Evolutionary conservation across 1,140 invertebrate species (phyloP).

Genomic region (Drosophila melanogaster): DNA sequence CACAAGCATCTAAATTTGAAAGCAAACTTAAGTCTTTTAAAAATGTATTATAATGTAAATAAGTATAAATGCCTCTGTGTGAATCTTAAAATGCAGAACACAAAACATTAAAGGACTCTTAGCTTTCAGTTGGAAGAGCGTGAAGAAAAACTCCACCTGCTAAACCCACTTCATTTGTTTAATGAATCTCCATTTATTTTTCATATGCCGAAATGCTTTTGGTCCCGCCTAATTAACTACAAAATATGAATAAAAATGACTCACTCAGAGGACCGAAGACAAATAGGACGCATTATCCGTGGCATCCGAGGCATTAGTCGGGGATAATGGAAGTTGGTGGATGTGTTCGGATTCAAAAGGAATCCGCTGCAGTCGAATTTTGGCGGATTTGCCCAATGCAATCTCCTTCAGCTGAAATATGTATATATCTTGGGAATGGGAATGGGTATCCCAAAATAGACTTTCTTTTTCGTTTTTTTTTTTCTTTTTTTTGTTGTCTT

Average conservation of each 20-base stretch:
- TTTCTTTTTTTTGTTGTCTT: constrained; percentile 25
- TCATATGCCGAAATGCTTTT: constrained; percentile 17
- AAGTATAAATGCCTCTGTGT: too few relatives aligned
- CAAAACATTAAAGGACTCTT: background rate
- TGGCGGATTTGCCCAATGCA: constrained; percentile 13
- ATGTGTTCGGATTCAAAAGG: constrained; percentile 3
- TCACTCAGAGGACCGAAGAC: constrained; percentile 22
- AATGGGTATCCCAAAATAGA: constrained; percentile 29
- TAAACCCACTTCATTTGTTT: constrained; percentile 8
- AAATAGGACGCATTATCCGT: constrained; percentile 37
- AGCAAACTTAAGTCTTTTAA: too few relatives aligned
- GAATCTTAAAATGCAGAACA: background rate
- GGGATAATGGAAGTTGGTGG: background rate
- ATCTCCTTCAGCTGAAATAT: constrained; percentile 33
- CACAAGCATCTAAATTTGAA: too few relatives aligned
- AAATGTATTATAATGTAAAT: too few relatives aligned
- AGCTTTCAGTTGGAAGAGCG: too few relatives aligned
- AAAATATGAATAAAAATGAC: constrained; percentile 60
- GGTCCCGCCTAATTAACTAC: constrained; percentile 45
- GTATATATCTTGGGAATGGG: constrained; percentile 21
- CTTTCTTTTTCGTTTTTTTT: constrained; percentile 15
- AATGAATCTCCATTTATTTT: constrained; percentile 44
- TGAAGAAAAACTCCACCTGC: too few relatives aligned
- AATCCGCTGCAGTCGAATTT: constrained; percentile 8
- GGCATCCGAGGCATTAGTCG: constrained; percentile 9